Base-by-base conservation (phyloP, 2,888 invertebrate genomes). In the Habrosyne pyritoides region DNA sequence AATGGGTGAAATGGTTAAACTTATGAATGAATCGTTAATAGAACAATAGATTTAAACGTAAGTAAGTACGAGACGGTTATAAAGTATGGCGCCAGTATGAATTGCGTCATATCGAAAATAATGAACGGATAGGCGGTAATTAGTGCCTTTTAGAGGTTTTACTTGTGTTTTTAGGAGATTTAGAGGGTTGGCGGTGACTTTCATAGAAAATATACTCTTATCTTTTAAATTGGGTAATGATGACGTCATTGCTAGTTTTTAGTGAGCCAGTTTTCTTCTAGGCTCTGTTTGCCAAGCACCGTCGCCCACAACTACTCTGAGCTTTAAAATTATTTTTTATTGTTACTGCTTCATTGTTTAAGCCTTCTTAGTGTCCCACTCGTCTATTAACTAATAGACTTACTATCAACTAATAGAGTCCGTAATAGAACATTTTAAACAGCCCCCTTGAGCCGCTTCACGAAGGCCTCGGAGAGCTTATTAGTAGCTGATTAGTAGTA, bases 1-100 rank as follows among this genome's bases (percentile, higher is more conserved):
- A 83, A 83, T 81, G 72, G 77, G 63, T 63, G 57, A 73, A 76
- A 76, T 66, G 62, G 63, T 57, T 42, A 42, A 60, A 61, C 54
- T 59, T 71, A 65, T 86, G 83, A 88, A 87, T 87, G 86, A 83
- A 81, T 66, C 33, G 53, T 8, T 52, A 58, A 61, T 61, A 72
- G 75, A 81, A 87, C 84, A 86, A 86, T 74, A 66, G 71, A n/a
- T 62, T 66, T 60, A 65, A 55, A 53, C 30, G 58, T 57, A 52
- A 65, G 72, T 60, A 53, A 53, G 64, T 63, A 64, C 69, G 54
- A 63, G 60, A 67, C 61, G 55, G 64, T 76, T 42, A 42, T 42
- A 71, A 69, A 66, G 53, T 52, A 46, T 75, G 85, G 85, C 84
- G 86, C 84, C 84, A 68, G 54, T 21, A 55, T 56, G 53, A 63